Base-by-base conservation (phyloP, 2,797 vertebrate species). In the Schizothorax lantsangensis region DNA sequence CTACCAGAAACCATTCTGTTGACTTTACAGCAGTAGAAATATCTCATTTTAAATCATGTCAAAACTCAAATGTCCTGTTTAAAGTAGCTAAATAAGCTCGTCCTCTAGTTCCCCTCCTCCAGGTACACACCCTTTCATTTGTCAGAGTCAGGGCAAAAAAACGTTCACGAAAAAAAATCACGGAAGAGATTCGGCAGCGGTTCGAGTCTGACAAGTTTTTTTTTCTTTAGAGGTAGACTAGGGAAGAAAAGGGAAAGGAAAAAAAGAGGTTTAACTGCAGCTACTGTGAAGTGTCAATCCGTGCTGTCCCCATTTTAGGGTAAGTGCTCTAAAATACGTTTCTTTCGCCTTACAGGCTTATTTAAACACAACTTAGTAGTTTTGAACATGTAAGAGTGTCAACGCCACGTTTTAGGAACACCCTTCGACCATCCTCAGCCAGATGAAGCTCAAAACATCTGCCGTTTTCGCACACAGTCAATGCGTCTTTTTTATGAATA, bases 51-150 rank as follows among this genome's bases (percentile, higher is more conserved):
- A 2, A 64, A 66, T n/a, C 6, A 52, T 54, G 7, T 54, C 9
- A 74, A 80, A 38, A 82, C 17, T 19, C 9, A 47, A 47, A 43
- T 1, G 38, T 47, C 7, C 36, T 71, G 6, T 57, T 49, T 26
- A n/a, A 30, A 81, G 8, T n/a, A 23, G n/a, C 89, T 83, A 59
- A 54, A 89, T 88, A 59, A 69, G 83, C 79, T 59, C 47, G 59
- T 78, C 88, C 84, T 81, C 45, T 40, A 66, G 8, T 68, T 75
- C 78, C 86, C 68, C 89, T 88, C 87, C 84, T 90, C 92, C 93
- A 95, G 94, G 95, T 95, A 94, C 95, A 95, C 96, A 95, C 96
- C 96, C 95, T 96, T 95, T 95, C 93, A 94, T 93, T 95, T 95
- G 94, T 94, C 91, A 94, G 90, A 23, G 66, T 57, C 74, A 85